Conservation (phyloP, 1,140 invertebrate species). For the Hyposmocoma kahamanoa region DNA sequence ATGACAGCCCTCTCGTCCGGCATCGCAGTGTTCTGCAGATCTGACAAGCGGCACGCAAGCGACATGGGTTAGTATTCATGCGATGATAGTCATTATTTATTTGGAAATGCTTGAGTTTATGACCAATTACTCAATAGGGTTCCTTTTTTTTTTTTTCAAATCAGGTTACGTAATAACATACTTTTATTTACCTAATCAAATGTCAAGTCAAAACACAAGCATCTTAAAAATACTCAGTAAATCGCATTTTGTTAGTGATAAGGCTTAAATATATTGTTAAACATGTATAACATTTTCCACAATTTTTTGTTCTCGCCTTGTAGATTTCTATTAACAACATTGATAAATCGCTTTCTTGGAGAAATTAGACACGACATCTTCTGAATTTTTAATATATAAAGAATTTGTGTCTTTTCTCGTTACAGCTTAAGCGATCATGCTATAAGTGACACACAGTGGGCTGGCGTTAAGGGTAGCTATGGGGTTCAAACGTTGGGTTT, state of each 20-base stretch:
- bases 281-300: background rate
- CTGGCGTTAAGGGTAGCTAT: conserved; percentile 46
- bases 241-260: no score
- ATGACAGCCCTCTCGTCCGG: conserved; percentile 99
- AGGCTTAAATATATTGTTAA: no score
- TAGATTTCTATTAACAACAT: background rate
- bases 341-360: background rate
- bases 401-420: background rate
- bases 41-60: conserved; percentile 80
- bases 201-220: no score
- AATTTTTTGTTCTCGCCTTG: background rate
- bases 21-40: conserved; percentile 98
- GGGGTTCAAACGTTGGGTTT: conserved; percentile 31
- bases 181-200: no score
- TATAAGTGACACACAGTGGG: conserved; percentile 66
- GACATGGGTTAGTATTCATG: conserved; percentile 64
- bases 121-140: no score
- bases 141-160: no score
- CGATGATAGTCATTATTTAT: conserved; percentile 24
- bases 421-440: conserved; percentile 33
- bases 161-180: no score
- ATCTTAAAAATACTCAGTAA: no score
- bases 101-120: conserved; percentile 27
- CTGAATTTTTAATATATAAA: background rate
- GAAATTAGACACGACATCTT: background rate